Conservation (phyloP, 2,113 vertebrate genomes). For the Oryzias curvinotus region DNA sequence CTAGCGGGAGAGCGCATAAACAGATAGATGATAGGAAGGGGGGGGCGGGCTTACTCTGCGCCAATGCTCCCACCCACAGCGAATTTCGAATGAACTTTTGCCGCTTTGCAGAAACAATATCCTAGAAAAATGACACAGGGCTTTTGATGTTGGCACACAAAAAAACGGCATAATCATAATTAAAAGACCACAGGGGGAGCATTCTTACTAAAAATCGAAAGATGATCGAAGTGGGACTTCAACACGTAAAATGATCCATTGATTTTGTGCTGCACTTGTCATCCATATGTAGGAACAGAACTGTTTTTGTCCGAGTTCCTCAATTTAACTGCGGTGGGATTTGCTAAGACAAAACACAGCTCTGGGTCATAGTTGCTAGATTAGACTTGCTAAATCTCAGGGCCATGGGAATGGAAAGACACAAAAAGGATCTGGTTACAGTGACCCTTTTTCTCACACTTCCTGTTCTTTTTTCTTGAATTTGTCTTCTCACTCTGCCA, state of each 20-base stretch:
- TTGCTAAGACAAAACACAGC: conserved; percentile 45
- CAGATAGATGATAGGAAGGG: too few species aligned
- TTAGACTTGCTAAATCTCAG: conserved; percentile 69
- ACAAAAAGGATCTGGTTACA: conserved; percentile 61
- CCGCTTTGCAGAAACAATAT: too few species aligned
- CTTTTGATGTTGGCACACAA: too few species aligned
- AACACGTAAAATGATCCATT: conserved; percentile 67
- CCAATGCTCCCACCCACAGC: too few species aligned
- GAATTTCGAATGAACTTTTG: too few species aligned
- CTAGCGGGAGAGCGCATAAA: too few species aligned
- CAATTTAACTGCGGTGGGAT: conserved; percentile 31
- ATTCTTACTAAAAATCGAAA: too few species aligned
- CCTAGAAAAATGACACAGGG: too few species aligned
- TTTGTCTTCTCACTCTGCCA: conserved; percentile 23
- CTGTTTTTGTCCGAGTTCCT: conserved; percentile 40
- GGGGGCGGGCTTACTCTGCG: too few species aligned
- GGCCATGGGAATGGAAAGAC: conserved; percentile 76
- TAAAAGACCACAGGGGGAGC: too few species aligned
- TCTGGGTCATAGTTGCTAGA: conserved; percentile 51
- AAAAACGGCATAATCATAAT: too few species aligned
- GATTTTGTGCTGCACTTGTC: conserved; percentile 56
- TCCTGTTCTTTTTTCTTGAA: not conserved
- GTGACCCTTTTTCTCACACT: conserved; percentile 34
- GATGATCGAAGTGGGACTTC: too few species aligned
- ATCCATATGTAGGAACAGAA: conserved; percentile 24